These are phyloP conservation scores for Actinostola sp. DNA, from an alignment of 92 coral and sea anemone species.

Conservation along the genomic window DNA sequence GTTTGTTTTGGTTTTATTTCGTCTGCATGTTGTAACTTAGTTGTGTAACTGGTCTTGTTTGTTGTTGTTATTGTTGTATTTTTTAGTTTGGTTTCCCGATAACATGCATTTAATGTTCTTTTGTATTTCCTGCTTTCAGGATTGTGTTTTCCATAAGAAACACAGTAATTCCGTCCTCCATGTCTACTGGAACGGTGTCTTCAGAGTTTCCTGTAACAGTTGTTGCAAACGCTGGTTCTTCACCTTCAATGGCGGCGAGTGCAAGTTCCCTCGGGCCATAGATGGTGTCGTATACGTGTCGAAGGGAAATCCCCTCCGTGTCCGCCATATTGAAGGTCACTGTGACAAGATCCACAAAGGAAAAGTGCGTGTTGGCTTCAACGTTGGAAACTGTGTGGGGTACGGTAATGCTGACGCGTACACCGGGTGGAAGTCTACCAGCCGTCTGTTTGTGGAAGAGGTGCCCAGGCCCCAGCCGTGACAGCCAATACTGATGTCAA, in stretches of 20 bases:
- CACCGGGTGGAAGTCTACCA: constrained; percentile 35
- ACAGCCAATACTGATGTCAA: no score
- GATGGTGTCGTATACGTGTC: constrained; percentile 9
- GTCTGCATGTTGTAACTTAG: no score
- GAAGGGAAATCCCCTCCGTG: constrained; percentile 24
- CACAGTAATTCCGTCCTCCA: constrained; percentile 21
- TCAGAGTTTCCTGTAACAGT: constrained; percentile 19
- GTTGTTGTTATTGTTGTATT: no score
- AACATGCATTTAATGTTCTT: no score
- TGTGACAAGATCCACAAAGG: constrained; percentile 31
- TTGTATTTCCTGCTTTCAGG: constrained; percentile 11
- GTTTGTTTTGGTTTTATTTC: no score
- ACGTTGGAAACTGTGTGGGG: no score
- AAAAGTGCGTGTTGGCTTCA: no score
- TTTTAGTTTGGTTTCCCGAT: no score
- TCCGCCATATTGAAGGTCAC: constrained; percentile 25
- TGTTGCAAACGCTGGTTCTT: constrained; percentile 40
- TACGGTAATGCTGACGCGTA: constrained; percentile 25
- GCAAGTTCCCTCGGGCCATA: constrained; percentile 7
- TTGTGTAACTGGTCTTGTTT: no score
- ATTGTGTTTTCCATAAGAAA: constrained; percentile 19
- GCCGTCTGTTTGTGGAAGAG: constrained; percentile 47
- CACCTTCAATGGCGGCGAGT: constrained; percentile 40
- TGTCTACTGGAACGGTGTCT: constrained; percentile 15
- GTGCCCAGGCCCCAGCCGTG: constrained; percentile 35